These are phyloP conservation scores for Chauna torquata DNA, from an alignment of 2,113 vertebrate species.

Conservation along the genomic window DNA sequence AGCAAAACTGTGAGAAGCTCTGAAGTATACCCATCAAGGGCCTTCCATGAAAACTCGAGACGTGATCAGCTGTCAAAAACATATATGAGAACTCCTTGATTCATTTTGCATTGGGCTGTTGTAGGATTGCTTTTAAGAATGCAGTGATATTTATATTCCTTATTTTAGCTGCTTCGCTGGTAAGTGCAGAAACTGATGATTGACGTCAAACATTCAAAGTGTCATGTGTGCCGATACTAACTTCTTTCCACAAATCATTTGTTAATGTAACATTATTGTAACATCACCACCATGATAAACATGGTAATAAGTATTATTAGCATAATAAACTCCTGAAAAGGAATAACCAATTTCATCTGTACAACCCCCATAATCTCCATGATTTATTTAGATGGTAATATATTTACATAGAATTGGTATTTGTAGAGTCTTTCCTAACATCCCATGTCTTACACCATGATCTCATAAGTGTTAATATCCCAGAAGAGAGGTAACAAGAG, in stretches of 20 bases:
- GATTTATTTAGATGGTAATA: not conserved
- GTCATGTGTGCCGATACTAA: not conserved
- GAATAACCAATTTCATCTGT: not conserved
- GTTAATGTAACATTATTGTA: not conserved
- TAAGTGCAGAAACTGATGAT: not conserved
- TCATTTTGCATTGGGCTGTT: not conserved
- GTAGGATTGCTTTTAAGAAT: not conserved
- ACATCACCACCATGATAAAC: not conserved
- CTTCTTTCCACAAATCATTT: not conserved
- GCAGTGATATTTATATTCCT: not conserved
- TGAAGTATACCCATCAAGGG: not conserved
- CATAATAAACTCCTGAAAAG: not conserved
- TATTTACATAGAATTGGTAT: not conserved
- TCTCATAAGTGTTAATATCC: not conserved
- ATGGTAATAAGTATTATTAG: not conserved
- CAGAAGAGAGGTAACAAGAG: not conserved
- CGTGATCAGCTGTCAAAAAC: not conserved
- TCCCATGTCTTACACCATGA: not conserved
- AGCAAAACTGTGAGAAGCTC: constrained; percentile 2
- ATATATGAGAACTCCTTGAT: not conserved
- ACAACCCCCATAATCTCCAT: not conserved
- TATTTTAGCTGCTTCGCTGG: not conserved
- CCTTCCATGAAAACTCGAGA: not conserved
- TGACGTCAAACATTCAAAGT: not conserved
- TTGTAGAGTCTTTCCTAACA: not conserved